These are phyloP conservation scores for Drosophila eohydei DNA, from an alignment of 2,888 invertebrate species.

Conservation along the genomic window DNA sequence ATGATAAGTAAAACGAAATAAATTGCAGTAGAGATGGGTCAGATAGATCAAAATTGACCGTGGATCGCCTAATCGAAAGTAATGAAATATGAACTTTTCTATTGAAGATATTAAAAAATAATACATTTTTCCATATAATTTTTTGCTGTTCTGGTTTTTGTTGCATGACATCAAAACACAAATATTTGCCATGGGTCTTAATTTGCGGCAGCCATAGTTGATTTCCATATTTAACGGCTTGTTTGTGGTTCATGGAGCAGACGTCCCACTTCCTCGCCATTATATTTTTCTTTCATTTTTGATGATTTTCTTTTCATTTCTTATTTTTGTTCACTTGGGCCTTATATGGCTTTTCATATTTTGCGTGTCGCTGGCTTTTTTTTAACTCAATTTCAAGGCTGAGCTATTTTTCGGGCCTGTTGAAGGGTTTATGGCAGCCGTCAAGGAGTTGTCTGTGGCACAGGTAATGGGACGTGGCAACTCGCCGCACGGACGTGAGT, in stretches of 20 bases:
- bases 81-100: no score
- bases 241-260: slow-evolving; percentile 49
- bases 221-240: slow-evolving; percentile 64
- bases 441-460: slow-evolving; percentile 55
- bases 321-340: slow-evolving; percentile 10
- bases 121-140: not conserved
- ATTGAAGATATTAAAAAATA: not conserved
- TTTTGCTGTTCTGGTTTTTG: not conserved
- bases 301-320: slow-evolving; percentile 6
- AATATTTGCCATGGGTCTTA: slow-evolving; percentile 5
- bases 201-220: slow-evolving; percentile 17
- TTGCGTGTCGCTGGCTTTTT: slow-evolving; percentile 48
- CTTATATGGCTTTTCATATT: slow-evolving; percentile 52
- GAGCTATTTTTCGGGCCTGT: slow-evolving; percentile 59
- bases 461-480: slow-evolving; percentile 63
- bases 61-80: not conserved
- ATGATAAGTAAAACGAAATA: slow-evolving; percentile 36
- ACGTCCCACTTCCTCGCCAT: slow-evolving; percentile 9
- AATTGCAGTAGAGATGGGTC: slow-evolving; percentile 5
- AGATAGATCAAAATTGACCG: slow-evolving; percentile 31
- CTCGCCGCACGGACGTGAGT: slow-evolving; percentile 15
- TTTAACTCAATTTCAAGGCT: slow-evolving; percentile 81
- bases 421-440: slow-evolving; percentile 65
- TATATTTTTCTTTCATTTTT: slow-evolving; percentile 22
- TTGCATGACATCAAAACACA: not conserved